phyloP scores from a whole-genome alignment of 2,797 vertebrate species.

The Poeciliopsis infans region DNA sequence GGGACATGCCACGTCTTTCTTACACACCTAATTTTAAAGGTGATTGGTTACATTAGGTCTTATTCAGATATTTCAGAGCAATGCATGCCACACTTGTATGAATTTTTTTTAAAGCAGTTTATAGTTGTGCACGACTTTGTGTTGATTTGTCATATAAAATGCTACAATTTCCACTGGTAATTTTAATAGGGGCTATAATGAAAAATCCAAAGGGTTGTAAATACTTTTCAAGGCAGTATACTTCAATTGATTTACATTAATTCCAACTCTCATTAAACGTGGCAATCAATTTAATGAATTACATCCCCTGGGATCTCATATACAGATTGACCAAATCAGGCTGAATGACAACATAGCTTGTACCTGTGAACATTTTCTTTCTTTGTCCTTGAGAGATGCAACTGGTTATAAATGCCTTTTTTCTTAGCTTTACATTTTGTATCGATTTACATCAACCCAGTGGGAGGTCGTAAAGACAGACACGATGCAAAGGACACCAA shows the following conservation, averaged over 20 bases:
- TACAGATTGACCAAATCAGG: not conserved
- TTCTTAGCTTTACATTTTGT: conserved; percentile 36
- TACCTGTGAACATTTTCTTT: conserved; percentile 9
- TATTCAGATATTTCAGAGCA: not conserved
- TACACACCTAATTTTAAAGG: not conserved
- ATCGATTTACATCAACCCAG: conserved; percentile 47
- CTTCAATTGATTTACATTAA: not conserved
- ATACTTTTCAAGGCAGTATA: not conserved
- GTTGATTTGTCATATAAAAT: not conserved
- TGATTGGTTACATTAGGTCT: not conserved
- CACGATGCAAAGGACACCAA: conserved; percentile 26
- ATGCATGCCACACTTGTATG: not conserved
- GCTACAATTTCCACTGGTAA: not conserved
- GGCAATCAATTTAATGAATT: not conserved
- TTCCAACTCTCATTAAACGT: not conserved
- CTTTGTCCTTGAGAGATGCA: conserved; percentile 13
- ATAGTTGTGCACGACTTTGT: not conserved
- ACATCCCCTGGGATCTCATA: not conserved
- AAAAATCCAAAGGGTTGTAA: not conserved
- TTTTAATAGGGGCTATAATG: not conserved
- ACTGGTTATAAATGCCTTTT: conserved; percentile 30
- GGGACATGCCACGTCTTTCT: not conserved
- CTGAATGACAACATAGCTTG: not conserved
- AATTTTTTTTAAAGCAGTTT: not conserved
- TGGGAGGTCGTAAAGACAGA: conserved; percentile 39